Conservation (phyloP, 2,888 invertebrate genomes). For the Amphipoea oculea region DNA sequence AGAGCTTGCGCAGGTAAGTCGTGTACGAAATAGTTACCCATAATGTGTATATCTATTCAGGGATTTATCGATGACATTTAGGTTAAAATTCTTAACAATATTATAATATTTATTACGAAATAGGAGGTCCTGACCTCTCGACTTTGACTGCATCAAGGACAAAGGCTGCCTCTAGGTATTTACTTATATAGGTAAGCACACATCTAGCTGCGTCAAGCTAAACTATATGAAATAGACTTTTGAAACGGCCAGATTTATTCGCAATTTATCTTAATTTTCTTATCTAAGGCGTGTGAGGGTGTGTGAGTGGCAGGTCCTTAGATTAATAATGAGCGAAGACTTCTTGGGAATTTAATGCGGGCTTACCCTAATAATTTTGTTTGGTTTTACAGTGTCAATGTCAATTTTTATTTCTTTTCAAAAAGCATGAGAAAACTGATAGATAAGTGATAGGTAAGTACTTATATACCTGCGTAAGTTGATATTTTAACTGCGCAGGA, state of each 20-base stretch:
- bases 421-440: neutral
- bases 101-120: too few relatives aligned
- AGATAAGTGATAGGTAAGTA: too few relatives aligned
- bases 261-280: constrained; percentile 12
- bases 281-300: neutral
- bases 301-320: neutral
- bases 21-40: too few relatives aligned
- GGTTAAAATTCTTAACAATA: too few relatives aligned
- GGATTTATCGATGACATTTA: too few relatives aligned
- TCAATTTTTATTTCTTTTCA: neutral
- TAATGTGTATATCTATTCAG: too few relatives aligned
- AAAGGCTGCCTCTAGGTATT: neutral
- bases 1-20: too few relatives aligned
- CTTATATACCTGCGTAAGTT: neutral
- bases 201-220: neutral
- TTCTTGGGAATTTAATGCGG: neutral
- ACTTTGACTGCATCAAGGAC: neutral
- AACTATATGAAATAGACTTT: neutral
- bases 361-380: neutral
- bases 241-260: neutral
- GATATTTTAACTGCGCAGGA: neutral
- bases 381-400: neutral
- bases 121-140: neutral
- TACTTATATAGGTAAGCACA: neutral
- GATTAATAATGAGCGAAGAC: neutral